Percentiles rank a stretch among this genome's conserved stretches.
Conservation (phyloP, 2,888 invertebrate genomes). For the Clitarchus hookeri region DNA sequence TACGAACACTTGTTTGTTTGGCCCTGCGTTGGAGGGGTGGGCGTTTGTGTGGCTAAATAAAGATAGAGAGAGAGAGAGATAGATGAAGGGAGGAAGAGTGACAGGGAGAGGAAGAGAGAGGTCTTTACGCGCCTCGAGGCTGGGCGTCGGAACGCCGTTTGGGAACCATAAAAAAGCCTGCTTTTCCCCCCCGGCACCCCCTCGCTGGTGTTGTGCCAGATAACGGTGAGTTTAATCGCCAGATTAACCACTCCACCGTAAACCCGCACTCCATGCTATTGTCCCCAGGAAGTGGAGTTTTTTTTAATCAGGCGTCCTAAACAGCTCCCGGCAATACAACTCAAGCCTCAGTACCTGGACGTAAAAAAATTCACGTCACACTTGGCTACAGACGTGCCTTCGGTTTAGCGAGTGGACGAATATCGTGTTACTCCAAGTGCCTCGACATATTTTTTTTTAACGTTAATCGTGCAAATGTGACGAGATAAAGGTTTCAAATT, state of each 20-base stretch:
- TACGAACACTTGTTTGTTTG: too few relatives aligned
- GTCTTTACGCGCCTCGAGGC: neutral
- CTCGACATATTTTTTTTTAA: neutral
- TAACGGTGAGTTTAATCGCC: constrained; percentile 9
- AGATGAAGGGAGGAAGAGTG: neutral
- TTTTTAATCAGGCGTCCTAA: neutral
- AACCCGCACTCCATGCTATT: neutral
- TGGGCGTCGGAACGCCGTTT: neutral
- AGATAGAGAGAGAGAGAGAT: neutral
- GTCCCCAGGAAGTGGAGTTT: neutral
- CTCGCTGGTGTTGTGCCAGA: neutral
- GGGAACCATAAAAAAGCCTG: neutral
- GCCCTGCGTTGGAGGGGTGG: too few relatives aligned
- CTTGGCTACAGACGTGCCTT: neutral
- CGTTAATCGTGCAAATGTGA: neutral
- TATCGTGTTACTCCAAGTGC: neutral
- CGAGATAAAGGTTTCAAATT: neutral
- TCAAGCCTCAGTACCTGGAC: neutral
- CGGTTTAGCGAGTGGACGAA: neutral
- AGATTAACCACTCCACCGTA: neutral
- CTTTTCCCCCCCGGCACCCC: too few relatives aligned
- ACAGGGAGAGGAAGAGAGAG: neutral
- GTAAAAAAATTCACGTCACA: neutral
- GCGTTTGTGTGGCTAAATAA: neutral
- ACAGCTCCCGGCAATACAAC: neutral